A percentile compares a stretch with the other conserved stretches of the same genome.
Conservation (phyloP, 1,140 invertebrate species). For the Gryon sp. region DNA sequence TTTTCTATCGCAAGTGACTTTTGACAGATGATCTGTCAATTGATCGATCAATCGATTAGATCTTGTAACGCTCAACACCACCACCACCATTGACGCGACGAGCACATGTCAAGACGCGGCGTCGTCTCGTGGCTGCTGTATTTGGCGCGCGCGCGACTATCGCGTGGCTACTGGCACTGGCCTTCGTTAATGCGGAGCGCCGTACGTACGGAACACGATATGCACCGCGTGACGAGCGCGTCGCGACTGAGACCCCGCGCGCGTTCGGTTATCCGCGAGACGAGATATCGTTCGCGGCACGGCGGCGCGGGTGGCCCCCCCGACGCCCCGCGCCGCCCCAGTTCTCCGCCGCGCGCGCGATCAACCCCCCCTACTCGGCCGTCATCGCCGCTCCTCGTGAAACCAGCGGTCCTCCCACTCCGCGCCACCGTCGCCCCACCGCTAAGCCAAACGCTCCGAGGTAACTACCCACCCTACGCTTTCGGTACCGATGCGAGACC, state of each 20-base stretch:
- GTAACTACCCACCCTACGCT: conserved; percentile 40
- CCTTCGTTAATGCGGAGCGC: conserved; percentile 41
- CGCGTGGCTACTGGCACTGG: conserved; percentile 54
- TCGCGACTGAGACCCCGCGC: conserved; percentile 77
- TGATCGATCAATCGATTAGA: no score
- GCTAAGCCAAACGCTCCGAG: conserved; percentile 12
- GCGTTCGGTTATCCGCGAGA: conserved; percentile 65
- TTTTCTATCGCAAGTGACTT: not conserved
- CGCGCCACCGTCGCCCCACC: conserved; percentile 23
- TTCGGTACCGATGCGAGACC: conserved; percentile 16
- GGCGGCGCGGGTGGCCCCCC: conserved; percentile 53
- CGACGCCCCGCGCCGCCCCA: conserved; percentile 26
- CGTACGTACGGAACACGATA: conserved; percentile 66
- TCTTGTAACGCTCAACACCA: conserved; percentile 10
- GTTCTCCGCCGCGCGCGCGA: conserved; percentile 4
- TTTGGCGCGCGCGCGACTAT: conserved; percentile 39
- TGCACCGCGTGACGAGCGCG: conserved; percentile 79
- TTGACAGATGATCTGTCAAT: not conserved
- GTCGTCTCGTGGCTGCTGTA: conserved; percentile 43
- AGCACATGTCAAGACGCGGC: conserved; percentile 51
- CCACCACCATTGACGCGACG: conserved; percentile 31
- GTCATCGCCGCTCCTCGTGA: not conserved
- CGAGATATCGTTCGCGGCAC: conserved; percentile 64
- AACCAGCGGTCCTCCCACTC: not conserved
- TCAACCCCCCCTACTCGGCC: conserved; percentile 13